Evolutionary conservation across 2,113 vertebrate species (phyloP), one percentile per base, ranked within the genome.

Genomic region (Parotia lawesii): DNA sequence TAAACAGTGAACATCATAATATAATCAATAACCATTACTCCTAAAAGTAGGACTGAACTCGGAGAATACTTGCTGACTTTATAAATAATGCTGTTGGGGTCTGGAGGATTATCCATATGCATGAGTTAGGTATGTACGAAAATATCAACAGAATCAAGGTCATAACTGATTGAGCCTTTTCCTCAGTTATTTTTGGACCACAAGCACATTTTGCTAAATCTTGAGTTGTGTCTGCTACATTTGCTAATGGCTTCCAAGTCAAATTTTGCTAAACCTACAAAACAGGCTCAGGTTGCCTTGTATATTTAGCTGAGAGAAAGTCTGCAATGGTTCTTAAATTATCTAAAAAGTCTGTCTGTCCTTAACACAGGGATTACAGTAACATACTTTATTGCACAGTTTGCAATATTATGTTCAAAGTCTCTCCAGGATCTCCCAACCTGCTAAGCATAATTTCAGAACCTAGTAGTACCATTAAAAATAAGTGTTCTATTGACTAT

Each of bases 401-500:
- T 85, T 76, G 7, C 24, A 83, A 33, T 71, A 80, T 50, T 74
- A 22, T 44, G 31, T 67, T 85, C 21, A 6, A 95, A 91, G 61
- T 91, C n/a, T 91, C 66, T 82, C 40, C 66, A 75, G 53, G 79
- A 85, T 71, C 53, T 53, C n/a, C 42, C 31, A 92, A 47, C 38
- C 15, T 64, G 58, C 76, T 91, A 67, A 87, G 37, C 15, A 50
- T 71, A 89, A 95, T 92, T 96, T 96, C 81, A 93, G 62, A 85
- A 85, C 8, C 20, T 84, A 85, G 23, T 15, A 31, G 14, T 37
- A 54, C 12, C 20, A 87, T 73, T 91, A 92, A 94, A 91, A 94
- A 79, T 51, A 44, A 89, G 47, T 60, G 10, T 54, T 80, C 33
- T 94, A 58, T 62, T 72, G 37, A 87, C 42, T 51, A 24, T 79